Conservation (phyloP, 64 coral and sea anemone species). For the Porites lutea region DNA sequence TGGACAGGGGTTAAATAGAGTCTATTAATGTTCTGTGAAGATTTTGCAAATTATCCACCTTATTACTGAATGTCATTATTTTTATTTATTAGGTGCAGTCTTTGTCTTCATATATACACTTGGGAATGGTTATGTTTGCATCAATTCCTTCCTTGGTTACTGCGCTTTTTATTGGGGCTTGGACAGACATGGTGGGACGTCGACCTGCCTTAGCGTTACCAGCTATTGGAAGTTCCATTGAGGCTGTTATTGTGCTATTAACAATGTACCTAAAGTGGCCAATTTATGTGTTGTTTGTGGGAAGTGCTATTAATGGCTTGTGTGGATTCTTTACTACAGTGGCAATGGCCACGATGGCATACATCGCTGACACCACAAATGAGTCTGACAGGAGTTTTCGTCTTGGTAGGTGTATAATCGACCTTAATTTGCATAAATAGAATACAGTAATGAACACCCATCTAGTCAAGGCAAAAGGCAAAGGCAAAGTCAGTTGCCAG, state of each 20-base stretch:
- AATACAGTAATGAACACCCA: too few relatives aligned
- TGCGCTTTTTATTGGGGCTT: conserved; percentile 74
- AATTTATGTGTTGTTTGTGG: conserved; percentile 84
- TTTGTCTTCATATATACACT: conserved; percentile 68
- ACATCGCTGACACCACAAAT: conserved; percentile 88
- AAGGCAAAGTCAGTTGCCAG: too few relatives aligned
- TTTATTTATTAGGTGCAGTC: conserved; percentile 74
- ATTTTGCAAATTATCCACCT: too few relatives aligned
- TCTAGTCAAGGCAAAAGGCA: neutral
- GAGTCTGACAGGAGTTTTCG: conserved; percentile 62
- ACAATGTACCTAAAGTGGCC: conserved; percentile 82
- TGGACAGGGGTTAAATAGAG: too few relatives aligned
- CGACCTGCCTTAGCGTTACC: conserved; percentile 64
- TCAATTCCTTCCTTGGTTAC: conserved; percentile 73
- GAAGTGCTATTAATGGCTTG: conserved; percentile 56
- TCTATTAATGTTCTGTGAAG: too few relatives aligned
- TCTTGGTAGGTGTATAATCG: conserved; percentile 39
- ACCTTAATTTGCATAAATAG: too few relatives aligned
- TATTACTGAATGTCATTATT: too few relatives aligned
- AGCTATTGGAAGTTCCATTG: conserved; percentile 62
- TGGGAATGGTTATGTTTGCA: conserved; percentile 74
- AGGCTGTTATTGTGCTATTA: conserved; percentile 47
- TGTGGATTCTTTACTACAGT: conserved; percentile 81
- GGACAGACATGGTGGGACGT: conserved; percentile 74
- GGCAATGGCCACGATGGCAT: conserved; percentile 68